Base-by-base conservation (phyloP, 2,797 vertebrate species). In the Spinibarbus caldwelli region DNA sequence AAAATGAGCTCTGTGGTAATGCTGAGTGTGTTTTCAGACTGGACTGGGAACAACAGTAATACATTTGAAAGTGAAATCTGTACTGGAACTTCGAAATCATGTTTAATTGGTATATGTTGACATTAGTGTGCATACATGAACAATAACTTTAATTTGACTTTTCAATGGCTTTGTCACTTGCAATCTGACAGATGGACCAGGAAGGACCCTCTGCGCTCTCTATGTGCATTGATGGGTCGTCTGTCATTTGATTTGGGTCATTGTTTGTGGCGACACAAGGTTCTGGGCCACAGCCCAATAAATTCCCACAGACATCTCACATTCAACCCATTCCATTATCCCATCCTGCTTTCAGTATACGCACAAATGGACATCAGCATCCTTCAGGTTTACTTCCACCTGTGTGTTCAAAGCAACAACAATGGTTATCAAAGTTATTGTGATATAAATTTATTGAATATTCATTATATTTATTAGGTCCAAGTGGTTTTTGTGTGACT, bases 181-280 rank as follows among this genome's bases (percentile, higher is more conserved):
- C 87, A 76, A 80, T 90, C 91, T 90, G 93, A 93, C 94, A 95
- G 94, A 95, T 94, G 94, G 93, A 89, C 91, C 91, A 90, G 91
- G 84, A 72, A 75, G 38, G 76, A 89, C 89, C 87, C 90, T 91
- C 87, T 91, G 91, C 45, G 86, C 89, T 87, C 88, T 89, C 82
- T 91, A 89, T 89, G 86, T 93, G 93, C 92, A 93, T 92, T 85
- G 79, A 67, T 86, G 90, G 93, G 93, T 95, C 93, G 92, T 95
- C 92, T 94, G 93, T 94, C 93, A 93, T 94, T 93, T 94, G 87
- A 91, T 93, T 93, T 91, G 91, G 93, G 94, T 94, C 94, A 94
- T 94, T 95, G 95, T 95, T 93, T 67, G 83, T 89, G 88, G 91
- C 90, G 89, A 92, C 91, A 89, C 93, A 92, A 94, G 92, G 93